Base-by-base conservation (phyloP, 1,140 invertebrate genomes). In the Myzus persicae region DNA sequence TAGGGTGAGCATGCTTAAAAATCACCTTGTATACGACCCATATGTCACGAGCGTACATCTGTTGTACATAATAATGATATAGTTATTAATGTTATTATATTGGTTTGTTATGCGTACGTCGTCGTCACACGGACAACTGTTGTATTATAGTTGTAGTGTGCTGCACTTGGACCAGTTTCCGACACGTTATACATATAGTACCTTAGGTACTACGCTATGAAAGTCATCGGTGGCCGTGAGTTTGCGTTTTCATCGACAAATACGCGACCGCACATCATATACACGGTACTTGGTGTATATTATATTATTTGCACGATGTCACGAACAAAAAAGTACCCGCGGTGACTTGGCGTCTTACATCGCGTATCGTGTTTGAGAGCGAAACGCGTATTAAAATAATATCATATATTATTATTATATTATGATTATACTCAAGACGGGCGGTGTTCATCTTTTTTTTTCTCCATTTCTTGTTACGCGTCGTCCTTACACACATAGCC, bases 161-260 rank as follows among this genome's bases (percentile, higher is more conserved):
- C 48, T 51, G 48, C 48, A 51, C 48, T 51, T 51, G 48, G 48
- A 51, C 48, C 48, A 82, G 76, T 82, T 82, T 82, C 76, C 76
- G 76, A 82, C 76, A 82, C 76, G 36, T 38, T 38, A 38, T 36
- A 82, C 20, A 8, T 11, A 67, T 31, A 31, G 31, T 8, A 67
- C n/a, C n/a, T n/a, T n/a, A n/a, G n/a, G n/a, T n/a, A n/a, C n/a
- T 31, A 67, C 36, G 7, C 36, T 82, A 38, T 36, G 76, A 82
- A 82, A 82, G 76, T 82, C 36, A 82, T 82, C 76, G 76, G n/a
- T 24, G 76, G 20, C 76, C 76, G 36, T 82, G 76, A 82, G 76
- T 82, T 82, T 24, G 76, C 36, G 20, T 82, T 82, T 82, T 82
- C 76, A 24, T 38, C 76, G 18, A 24, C 76, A n/a, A 76, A 76